Evolutionary conservation across 2,113 vertebrate species (phyloP), one percentile per base, ranked within the genome.

Genomic region (Paramormyrops kingsleyae): DNA sequence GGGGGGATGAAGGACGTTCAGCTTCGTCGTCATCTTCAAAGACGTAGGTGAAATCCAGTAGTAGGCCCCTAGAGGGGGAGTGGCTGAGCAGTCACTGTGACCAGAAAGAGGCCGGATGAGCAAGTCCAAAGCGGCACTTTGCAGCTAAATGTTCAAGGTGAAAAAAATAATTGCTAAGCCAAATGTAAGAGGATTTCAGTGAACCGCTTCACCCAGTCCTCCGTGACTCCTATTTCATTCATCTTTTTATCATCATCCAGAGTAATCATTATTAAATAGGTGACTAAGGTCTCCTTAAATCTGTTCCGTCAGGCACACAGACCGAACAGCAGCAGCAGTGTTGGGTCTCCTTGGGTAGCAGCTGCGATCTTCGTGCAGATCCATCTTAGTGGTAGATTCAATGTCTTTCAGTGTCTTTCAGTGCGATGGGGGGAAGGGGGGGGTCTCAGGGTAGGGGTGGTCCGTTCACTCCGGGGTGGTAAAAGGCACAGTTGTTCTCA

Each of bases 401-500:
- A 3, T 66, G 62, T 66, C 62, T 66, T 66, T 62, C 59, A 66
- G 27, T 13, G 62, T 27, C n/a, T n/a, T 27, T 66, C 3, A 27
- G 83, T 27, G 46, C 5, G 4, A n/a, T 7, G 46, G 24, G n/a
- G n/a, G 17, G 44, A 2, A 42, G 46, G n/a, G 85, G 12, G 12
- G 3, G 91, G 92, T 15, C 52, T 53, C 52, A 19, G 52, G 52
- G 52, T 4, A 19, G 91, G 0, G 97, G 97, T 0, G 98, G 98
- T 70, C 98, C 98, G 0, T 99, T 98, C 4, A 98, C 97, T 0
- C 98, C 98, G 0, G 98, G 98, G 90, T 98, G 97, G 93, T 98
- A 99, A 93, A 99, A 99, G 87, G 97, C 98, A 94, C 98, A 99
- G 93, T 97, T 98, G 93, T 96, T 97, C 92, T 99, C 98, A 5